These are phyloP conservation scores for Hypothenemus hampei DNA, from an alignment of 1,140 invertebrate genomes.

Conservation along the genomic window DNA sequence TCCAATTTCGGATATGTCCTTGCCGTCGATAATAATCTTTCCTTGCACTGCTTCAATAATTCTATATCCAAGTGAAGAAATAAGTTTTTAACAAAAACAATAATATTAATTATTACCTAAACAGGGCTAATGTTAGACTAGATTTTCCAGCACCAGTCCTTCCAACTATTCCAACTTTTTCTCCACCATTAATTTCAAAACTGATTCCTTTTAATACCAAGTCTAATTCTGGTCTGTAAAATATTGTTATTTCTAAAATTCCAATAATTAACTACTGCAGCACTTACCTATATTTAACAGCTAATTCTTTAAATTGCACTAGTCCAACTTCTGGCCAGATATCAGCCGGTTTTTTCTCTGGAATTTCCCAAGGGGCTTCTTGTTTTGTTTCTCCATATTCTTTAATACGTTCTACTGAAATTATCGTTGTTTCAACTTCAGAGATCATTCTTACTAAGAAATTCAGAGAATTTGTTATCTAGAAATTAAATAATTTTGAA, in stretches of 20 bases:
- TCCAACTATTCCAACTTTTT: conserved; percentile 36
- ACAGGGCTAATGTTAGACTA: conserved; percentile 73
- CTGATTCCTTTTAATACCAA: conserved; percentile 71
- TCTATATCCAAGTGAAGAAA: conserved; percentile 52
- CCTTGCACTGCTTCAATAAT: conserved; percentile 83
- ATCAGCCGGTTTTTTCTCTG: conserved; percentile 50
- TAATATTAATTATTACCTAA: conserved; percentile 45
- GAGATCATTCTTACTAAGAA: conserved; percentile 95
- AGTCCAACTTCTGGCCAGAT: conserved; percentile 72
- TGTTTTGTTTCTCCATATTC: conserved; percentile 83
- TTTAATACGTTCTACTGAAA: conserved; percentile 94
- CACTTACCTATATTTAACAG: conserved; percentile 54
- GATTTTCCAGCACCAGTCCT: conserved; percentile 77
- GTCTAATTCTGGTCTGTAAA: conserved; percentile 72
- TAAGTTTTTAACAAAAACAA: background rate
- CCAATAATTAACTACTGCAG: background rate
- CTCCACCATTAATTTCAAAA: conserved; percentile 62
- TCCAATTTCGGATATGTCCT: conserved; percentile 80
- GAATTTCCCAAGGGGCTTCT: conserved; percentile 68
- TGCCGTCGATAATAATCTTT: conserved; percentile 80
- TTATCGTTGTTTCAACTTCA: conserved; percentile 96
- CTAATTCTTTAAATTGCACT: conserved; percentile 70
- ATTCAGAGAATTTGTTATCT: conserved; percentile 91
- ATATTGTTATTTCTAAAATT: background rate
- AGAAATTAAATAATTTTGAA: conserved; percentile 9